A percentile compares a stretch with the other conserved stretches of the same genome.
These are phyloP conservation scores for Melipona quadrifasciata DNA, from an alignment of 1,140 invertebrate genomes.

Conservation along the genomic window DNA sequence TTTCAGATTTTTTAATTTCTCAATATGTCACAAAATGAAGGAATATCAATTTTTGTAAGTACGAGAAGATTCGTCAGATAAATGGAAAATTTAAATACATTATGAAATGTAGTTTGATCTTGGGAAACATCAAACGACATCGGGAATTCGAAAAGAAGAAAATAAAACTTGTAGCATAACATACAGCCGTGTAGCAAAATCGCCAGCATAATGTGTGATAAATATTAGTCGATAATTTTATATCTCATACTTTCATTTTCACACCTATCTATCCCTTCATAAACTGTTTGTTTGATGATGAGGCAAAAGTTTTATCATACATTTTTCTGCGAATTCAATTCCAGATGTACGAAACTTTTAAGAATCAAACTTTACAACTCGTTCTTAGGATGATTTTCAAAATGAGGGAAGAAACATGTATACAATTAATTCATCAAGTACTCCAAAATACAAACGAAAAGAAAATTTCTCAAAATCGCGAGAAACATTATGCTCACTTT, in stretches of 20 bases:
- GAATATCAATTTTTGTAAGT: too few relatives aligned
- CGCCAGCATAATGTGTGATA: background rate
- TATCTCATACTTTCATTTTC: too few relatives aligned
- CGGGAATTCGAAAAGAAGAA: background rate
- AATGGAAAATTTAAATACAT: background rate
- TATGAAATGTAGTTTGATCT: too few relatives aligned
- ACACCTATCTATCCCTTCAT: too few relatives aligned
- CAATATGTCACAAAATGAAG: too few relatives aligned
- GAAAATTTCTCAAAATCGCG: background rate
- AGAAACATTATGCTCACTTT: too few relatives aligned
- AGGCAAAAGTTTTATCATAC: background rate
- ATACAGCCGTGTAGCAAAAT: background rate
- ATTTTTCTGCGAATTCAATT: too few relatives aligned
- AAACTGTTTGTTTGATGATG: background rate
- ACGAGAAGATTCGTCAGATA: too few relatives aligned
- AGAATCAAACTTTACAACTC: too few relatives aligned
- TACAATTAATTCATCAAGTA: background rate
- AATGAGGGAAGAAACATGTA: too few relatives aligned
- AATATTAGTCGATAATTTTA: background rate
- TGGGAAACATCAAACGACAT: background rate
- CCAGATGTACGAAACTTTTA: too few relatives aligned
- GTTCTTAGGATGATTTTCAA: too few relatives aligned
- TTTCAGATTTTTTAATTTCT: background rate
- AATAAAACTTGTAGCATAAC: conserved; percentile 1
- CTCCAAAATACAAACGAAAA: background rate